Evolutionary conservation across 2,888 invertebrate species (phyloP).

Genomic region (Erebia palarica): DNA sequence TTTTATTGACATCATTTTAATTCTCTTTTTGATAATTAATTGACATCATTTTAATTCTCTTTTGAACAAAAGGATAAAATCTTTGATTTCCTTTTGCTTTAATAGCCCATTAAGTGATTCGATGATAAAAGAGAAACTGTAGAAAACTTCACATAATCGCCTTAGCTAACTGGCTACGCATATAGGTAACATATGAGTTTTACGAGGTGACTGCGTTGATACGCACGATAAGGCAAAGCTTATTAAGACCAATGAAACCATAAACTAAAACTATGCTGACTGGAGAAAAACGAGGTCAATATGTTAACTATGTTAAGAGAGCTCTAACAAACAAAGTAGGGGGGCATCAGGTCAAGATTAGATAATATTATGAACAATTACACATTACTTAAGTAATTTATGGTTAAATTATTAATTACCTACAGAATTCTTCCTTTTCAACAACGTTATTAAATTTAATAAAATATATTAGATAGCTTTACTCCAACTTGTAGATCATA

Average conservation of each 20-base stretch:
- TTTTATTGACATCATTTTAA: too few relatives aligned
- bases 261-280: conserved; percentile 27
- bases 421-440: neutral
- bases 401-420: neutral
- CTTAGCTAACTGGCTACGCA: neutral
- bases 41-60: too few relatives aligned
- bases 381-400: neutral
- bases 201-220: conserved; percentile 17
- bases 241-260: conserved; percentile 26
- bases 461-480: too few relatives aligned
- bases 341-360: neutral
- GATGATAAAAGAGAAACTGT: neutral
- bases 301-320: conserved; percentile 19
- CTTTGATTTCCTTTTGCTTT: neutral
- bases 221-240: conserved; percentile 29
- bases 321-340: too few relatives aligned
- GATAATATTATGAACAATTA: neutral
- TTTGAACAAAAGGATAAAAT: neutral
- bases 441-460: too few relatives aligned
- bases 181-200: neutral
- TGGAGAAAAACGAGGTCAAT: conserved; percentile 30
- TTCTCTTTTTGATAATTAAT: too few relatives aligned
- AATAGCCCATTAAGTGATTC: too few relatives aligned
- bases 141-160: neutral
- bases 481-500: too few relatives aligned